Conservation (phyloP, 23 tunicate species). For the Oikopleura vanhoeffeni region DNA sequence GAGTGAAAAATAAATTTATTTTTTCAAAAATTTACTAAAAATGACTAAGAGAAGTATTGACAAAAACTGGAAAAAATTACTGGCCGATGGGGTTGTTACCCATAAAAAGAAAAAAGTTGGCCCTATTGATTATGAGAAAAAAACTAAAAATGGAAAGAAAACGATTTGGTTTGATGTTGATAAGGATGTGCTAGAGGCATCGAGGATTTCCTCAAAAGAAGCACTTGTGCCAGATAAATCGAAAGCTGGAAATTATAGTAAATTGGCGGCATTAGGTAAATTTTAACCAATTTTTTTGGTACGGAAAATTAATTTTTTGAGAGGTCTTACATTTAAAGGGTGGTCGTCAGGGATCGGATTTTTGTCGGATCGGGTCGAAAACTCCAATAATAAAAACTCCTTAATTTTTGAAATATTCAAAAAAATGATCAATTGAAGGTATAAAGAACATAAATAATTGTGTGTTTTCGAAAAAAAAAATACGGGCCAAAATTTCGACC, state of each 20-base stretch:
- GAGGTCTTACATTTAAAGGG: too few relatives aligned
- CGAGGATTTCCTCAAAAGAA: not conserved
- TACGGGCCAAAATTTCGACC: too few relatives aligned
- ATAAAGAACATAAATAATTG: too few relatives aligned
- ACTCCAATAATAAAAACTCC: too few relatives aligned
- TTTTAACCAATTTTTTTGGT: not conserved
- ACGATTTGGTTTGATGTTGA: constrained; percentile 14
- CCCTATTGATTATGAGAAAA: not conserved
- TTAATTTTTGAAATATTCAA: too few relatives aligned
- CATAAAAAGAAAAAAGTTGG: not conserved
- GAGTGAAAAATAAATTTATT: too few relatives aligned
- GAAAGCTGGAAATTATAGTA: not conserved
- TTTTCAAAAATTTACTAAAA: too few relatives aligned
- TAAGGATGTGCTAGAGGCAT: not conserved
- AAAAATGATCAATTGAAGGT: too few relatives aligned
- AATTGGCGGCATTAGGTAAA: not conserved
- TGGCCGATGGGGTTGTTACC: not conserved
- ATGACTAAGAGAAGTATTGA: not conserved
- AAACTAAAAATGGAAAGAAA: constrained; percentile 9
- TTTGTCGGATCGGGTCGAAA: too few relatives aligned
- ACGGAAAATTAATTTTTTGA: not conserved
- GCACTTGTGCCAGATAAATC: not conserved
- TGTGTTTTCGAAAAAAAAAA: too few relatives aligned
- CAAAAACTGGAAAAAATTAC: not conserved
- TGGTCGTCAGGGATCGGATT: too few relatives aligned